Conservation (phyloP, 2,113 vertebrate species). For the Rhinogobius similis region DNA sequence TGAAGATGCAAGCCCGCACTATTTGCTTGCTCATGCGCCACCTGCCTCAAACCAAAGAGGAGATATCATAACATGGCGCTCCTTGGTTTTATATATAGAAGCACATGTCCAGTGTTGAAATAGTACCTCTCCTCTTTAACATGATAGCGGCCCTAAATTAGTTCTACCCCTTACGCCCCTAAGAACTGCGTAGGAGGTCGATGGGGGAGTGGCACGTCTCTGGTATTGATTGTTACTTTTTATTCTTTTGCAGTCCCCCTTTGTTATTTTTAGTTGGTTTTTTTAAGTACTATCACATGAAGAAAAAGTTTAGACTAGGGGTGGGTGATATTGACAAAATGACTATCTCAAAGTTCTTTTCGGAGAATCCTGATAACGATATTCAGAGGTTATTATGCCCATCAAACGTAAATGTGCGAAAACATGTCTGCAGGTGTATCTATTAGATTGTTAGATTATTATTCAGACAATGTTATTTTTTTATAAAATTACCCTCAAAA, state of each 20-base stretch:
- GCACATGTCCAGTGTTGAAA: slow-evolving; percentile 81
- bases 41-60: slow-evolving; percentile 76
- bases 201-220: slow-evolving; percentile 48
- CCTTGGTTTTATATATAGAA: slow-evolving; percentile 90
- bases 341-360: too few relatives aligned
- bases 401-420: too few relatives aligned
- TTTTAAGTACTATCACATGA: background rate
- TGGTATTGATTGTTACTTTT: slow-evolving; percentile 30
- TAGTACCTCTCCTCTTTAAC: slow-evolving; percentile 83
- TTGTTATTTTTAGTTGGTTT: slow-evolving; percentile 7
- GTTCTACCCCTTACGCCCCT: slow-evolving; percentile 72
- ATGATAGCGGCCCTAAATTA: slow-evolving; percentile 84
- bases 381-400: too few relatives aligned
- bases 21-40: slow-evolving; percentile 81
- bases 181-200: slow-evolving; percentile 66
- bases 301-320: too few relatives aligned
- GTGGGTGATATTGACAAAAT: too few relatives aligned
- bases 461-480: too few relatives aligned
- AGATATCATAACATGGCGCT: slow-evolving; percentile 85
- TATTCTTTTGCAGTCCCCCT: too few relatives aligned
- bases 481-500: too few relatives aligned
- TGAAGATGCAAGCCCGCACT: slow-evolving; percentile 63
- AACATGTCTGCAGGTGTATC: too few relatives aligned
- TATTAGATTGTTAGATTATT: too few relatives aligned
- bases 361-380: too few relatives aligned